Evolutionary conservation across 2,113 vertebrate species (phyloP).

Genomic region (Eretmochelys imbricata): DNA sequence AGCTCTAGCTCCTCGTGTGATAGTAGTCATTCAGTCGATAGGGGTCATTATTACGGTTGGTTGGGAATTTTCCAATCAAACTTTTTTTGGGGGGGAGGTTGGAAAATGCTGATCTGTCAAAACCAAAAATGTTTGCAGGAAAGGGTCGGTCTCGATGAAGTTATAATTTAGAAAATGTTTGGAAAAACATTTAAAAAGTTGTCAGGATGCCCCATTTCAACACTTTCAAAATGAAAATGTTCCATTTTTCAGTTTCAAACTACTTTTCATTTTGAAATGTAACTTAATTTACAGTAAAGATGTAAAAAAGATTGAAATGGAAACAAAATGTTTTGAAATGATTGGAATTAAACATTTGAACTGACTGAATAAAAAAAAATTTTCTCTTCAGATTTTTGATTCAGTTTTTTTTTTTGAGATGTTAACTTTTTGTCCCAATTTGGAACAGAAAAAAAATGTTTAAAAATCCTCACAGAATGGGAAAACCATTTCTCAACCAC

Average conservation of each 20-base stretch:
- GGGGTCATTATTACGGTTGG: not conserved
- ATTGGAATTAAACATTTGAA: not conserved
- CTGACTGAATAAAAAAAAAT: not conserved
- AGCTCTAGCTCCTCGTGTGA: not conserved
- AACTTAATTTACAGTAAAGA: not conserved
- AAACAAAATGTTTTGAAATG: not conserved
- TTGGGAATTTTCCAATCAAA: not conserved
- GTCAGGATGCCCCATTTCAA: not conserved
- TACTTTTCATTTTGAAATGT: not conserved
- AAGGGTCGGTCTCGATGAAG: not conserved
- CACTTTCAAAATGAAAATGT: not conserved
- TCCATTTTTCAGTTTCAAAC: not conserved
- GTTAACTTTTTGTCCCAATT: not conserved
- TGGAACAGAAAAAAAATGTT: not conserved
- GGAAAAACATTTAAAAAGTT: not conserved
- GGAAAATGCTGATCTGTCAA: not conserved
- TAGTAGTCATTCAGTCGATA: not conserved
- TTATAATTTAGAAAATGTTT: not conserved
- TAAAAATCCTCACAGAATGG: not conserved
- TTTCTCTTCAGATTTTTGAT: not conserved
- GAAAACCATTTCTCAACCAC: not conserved
- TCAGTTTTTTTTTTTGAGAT: not conserved
- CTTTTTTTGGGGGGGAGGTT: not conserved
- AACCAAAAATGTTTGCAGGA: not conserved
- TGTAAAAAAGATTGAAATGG: not conserved